Conservation (phyloP, 1,140 invertebrate genomes). For the Drosophila neocordata region DNA sequence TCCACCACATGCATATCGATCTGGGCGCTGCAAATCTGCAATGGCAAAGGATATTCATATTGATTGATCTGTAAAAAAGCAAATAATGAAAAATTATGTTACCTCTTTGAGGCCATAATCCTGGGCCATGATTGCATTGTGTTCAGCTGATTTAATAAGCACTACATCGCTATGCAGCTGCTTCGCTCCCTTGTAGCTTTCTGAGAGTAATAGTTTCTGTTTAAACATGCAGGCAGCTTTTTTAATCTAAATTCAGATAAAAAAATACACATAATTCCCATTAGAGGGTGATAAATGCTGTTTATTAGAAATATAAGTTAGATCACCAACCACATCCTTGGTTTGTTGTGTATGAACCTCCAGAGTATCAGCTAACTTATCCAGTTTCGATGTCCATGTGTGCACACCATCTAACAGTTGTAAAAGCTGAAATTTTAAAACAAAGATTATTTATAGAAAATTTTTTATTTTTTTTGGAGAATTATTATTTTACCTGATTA, state of each 20-base stretch:
- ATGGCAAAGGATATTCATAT: constrained; percentile 3
- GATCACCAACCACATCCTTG: constrained; percentile 67
- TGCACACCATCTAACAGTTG: constrained; percentile 83
- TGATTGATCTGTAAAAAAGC: constrained; percentile 11
- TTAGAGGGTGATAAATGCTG: no score
- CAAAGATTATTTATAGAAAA: not conserved
- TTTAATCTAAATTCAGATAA: constrained; percentile 84
- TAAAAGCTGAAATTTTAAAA: constrained; percentile 42
- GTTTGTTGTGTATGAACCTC: constrained; percentile 65
- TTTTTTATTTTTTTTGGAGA: no score
- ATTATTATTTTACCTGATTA: constrained; percentile 56
- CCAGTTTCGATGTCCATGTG: constrained; percentile 82
- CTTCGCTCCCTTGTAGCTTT: constrained; percentile 88
- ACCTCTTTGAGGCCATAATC: constrained; percentile 91
- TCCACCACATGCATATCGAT: constrained; percentile 87
- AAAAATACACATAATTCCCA: no score
- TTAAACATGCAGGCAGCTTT: constrained; percentile 89
- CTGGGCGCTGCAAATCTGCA: constrained; percentile 87
- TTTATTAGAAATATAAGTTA: no score
- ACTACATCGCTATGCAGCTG: constrained; percentile 88
- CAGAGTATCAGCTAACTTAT: constrained; percentile 84
- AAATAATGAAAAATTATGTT: constrained; percentile 41
- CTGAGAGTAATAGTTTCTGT: constrained; percentile 88
- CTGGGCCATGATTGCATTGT: constrained; percentile 87
- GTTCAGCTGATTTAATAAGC: constrained; percentile 92